Evolutionary conservation across 2,113 vertebrate species (phyloP).

Genomic region (Neofelis nebulosa): DNA sequence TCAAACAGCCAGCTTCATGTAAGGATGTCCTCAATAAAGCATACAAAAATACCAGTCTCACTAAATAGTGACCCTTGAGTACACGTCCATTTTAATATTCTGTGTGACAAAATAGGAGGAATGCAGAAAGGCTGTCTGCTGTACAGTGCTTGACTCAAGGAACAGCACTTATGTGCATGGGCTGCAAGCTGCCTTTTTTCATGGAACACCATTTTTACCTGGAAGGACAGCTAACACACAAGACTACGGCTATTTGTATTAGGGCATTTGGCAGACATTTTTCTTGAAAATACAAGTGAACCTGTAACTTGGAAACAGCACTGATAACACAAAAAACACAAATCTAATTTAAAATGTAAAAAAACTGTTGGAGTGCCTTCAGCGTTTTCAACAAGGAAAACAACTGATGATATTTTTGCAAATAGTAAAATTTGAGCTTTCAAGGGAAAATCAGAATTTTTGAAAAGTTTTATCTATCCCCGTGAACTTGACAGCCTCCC

Average conservation of each 20-base stretch:
- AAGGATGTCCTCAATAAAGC: neutral
- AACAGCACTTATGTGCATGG: neutral
- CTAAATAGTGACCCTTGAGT: neutral
- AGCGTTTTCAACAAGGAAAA: neutral
- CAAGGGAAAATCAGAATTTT: neutral
- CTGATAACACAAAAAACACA: neutral
- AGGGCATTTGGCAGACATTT: neutral
- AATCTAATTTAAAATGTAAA: neutral
- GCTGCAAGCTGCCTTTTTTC: neutral
- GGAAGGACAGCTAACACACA: neutral
- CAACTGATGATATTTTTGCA: neutral
- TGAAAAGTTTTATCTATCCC: neutral
- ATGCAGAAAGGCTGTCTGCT: neutral
- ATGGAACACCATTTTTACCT: neutral
- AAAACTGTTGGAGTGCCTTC: neutral
- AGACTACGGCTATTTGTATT: neutral
- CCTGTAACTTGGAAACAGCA: neutral
- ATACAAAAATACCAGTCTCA: neutral
- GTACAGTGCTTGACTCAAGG: neutral
- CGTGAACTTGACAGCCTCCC: neutral
- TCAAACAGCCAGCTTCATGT: neutral
- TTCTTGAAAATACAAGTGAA: neutral
- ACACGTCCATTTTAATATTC: neutral
- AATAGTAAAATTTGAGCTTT: slow-evolving; percentile 36
- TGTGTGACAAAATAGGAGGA: neutral